Conservation (phyloP, 2,888 invertebrate genomes). For the Tineola bisselliella region DNA sequence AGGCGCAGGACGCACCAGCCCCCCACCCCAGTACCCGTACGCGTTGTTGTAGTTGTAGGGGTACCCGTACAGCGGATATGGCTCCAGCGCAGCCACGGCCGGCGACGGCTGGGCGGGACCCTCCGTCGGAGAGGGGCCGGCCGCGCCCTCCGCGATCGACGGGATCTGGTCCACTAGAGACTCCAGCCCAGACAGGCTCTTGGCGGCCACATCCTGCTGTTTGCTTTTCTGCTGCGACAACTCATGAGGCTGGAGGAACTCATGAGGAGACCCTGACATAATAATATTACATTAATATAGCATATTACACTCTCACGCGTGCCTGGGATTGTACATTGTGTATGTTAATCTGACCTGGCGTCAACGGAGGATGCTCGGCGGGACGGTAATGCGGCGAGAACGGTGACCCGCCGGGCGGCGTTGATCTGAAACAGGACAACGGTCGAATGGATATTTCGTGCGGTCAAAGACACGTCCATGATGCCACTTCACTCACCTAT, state of each 20-base stretch:
- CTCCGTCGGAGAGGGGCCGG: slow-evolving; percentile 22
- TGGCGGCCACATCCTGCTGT: slow-evolving; percentile 81
- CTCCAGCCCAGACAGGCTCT: slow-evolving; percentile 86
- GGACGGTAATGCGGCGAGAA: slow-evolving; percentile 40
- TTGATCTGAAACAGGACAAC: slow-evolving; percentile 33
- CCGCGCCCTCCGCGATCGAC: slow-evolving; percentile 77
- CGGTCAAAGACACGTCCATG: no score
- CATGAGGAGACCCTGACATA: slow-evolving; percentile 14
- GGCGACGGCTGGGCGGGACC: slow-evolving; percentile 27
- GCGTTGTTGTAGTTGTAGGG: slow-evolving; percentile 41
- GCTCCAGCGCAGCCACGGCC: slow-evolving; percentile 21
- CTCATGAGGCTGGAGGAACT: slow-evolving; percentile 25
- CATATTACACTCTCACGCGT: no score
- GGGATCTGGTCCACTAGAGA: slow-evolving; percentile 93
- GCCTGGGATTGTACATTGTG: no score
- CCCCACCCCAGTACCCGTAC: slow-evolving; percentile 45
- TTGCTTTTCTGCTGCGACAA: slow-evolving; percentile 40
- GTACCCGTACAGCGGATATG: slow-evolving; percentile 41
- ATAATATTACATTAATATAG: no score
- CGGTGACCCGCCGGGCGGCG: slow-evolving; percentile 26
- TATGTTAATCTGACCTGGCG: slow-evolving; percentile 28
- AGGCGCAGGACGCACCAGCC: slow-evolving; percentile 59
- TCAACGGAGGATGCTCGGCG: slow-evolving; percentile 23
- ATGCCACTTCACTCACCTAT: slow-evolving; percentile 34
- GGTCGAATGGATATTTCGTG: no score